Conservation (phyloP, 2,888 invertebrate species). For the Phrixothrix hirtus region DNA sequence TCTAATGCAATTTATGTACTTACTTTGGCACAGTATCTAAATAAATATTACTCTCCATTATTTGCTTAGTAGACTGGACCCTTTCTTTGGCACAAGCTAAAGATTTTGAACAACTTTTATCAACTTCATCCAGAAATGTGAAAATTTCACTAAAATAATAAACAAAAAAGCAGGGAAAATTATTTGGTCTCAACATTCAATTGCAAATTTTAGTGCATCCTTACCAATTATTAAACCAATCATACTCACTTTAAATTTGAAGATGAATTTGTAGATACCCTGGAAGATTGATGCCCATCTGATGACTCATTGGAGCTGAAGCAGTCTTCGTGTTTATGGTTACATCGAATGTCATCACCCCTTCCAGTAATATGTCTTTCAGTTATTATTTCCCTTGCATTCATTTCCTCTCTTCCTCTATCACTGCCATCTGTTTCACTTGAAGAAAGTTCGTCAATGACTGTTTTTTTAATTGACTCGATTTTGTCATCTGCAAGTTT, state of each 20-base stretch:
- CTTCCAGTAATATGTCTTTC: too few relatives aligned
- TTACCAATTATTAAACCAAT: too few relatives aligned
- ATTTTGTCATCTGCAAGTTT: constrained; percentile 46
- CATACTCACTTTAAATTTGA: constrained; percentile 40
- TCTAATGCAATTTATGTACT: constrained; percentile 10
- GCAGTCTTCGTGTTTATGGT: too few relatives aligned
- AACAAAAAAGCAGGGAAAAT: too few relatives aligned
- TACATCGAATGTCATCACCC: too few relatives aligned
- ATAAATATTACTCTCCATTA: constrained; percentile 42
- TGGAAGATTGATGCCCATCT: constrained; percentile 22
- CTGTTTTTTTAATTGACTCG: constrained; percentile 48
- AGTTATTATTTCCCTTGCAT: too few relatives aligned
- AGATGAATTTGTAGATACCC: constrained; percentile 29
- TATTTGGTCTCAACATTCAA: too few relatives aligned
- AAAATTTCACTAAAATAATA: constrained; percentile 63
- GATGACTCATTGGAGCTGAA: too few relatives aligned
- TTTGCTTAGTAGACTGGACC: constrained; percentile 41
- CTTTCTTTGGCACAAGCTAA: constrained; percentile 46
- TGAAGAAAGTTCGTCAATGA: constrained; percentile 37
- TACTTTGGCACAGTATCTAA: constrained; percentile 53
- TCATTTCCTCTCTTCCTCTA: constrained; percentile 4
- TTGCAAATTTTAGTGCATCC: too few relatives aligned
- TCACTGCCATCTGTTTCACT: constrained; percentile 2
- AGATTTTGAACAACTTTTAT: constrained; percentile 52
- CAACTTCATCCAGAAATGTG: constrained; percentile 68